Evolutionary conservation across 1,140 invertebrate species (phyloP), one percentile per base, ranked within the genome.

Genomic region (Bombus difficillimus): DNA sequence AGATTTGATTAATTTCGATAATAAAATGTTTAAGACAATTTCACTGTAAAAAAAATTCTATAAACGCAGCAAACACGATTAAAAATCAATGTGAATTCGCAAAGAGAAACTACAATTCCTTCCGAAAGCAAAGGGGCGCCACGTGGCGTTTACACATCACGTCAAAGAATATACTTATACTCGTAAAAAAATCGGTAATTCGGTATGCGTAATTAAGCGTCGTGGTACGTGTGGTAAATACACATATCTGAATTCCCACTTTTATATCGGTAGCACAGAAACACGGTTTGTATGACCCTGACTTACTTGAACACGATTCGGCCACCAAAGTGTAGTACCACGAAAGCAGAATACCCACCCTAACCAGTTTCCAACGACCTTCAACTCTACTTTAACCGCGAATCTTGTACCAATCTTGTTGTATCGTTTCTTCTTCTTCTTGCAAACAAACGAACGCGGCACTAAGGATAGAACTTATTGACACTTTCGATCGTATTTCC

Each of bases 251-350:
- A 62, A 80, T 72, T 80, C 76, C 68, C 76, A 80, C 53, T 85
- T 85, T 80, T 73, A 85, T 80, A 85, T 80, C 57, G 69, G 41
- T 77, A 85, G 28, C 76, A 85, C 83, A 85, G 83, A 85, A 85
- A 85, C 83, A 85, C 83, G 68, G 68, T 85, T 85, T 34, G 25
- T 9, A 22, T 73, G 83, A 80, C 83, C 83, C 83, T 85, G 83
- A 85, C 83, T 85, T 79, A 85, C 83, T 85, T 85, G 76, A 85
- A 85, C 69, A 71, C 77, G 83, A 80, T 85, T 85, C 77, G 83
- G 83, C 83, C 57, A 72, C 76, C 77, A 57, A 85, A 85, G 83
- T 80, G 68, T 79, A 77, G 32, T 71, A 59, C 53, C 76, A 53
- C 83, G 83, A 79, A 76, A 77, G 28, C 81, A 57, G 81, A 84